Evolutionary conservation across 2,113 vertebrate species (phyloP).

Genomic region (Panurus biarmicus): DNA sequence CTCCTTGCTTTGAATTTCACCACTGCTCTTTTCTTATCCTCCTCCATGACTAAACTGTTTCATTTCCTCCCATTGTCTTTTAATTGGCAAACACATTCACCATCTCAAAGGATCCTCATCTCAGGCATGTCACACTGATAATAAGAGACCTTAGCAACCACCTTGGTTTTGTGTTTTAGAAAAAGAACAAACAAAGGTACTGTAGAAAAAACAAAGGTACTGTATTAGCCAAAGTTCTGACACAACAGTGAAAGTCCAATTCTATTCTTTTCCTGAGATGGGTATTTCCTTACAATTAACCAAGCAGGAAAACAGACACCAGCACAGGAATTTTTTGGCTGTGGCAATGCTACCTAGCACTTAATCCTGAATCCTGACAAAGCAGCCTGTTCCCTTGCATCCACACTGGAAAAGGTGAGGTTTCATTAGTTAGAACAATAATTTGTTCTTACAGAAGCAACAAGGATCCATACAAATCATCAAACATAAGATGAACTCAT

Average conservation of each 20-base stretch:
- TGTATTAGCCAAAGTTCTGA: background rate
- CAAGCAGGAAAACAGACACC: background rate
- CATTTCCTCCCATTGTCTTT: background rate
- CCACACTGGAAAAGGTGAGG: background rate
- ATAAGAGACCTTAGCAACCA: background rate
- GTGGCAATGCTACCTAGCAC: background rate
- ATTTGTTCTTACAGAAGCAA: background rate
- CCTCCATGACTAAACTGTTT: background rate
- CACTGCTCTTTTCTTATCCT: background rate
- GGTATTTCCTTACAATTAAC: background rate
- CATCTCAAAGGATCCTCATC: background rate
- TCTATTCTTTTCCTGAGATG: background rate
- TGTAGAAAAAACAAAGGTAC: background rate
- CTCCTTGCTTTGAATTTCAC: background rate
- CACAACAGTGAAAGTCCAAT: background rate
- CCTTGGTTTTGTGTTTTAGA: background rate
- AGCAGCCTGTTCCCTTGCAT: background rate
- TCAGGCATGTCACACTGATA: background rate
- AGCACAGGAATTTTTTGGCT: background rate
- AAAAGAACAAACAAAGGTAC: background rate
- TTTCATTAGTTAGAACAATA: background rate
- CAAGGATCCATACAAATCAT: background rate
- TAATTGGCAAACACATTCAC: background rate
- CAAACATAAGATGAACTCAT: background rate
- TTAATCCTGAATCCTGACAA: background rate